phyloP scores from a whole-genome alignment of 2,888 invertebrate species.

The Atrina japonica region DNA sequence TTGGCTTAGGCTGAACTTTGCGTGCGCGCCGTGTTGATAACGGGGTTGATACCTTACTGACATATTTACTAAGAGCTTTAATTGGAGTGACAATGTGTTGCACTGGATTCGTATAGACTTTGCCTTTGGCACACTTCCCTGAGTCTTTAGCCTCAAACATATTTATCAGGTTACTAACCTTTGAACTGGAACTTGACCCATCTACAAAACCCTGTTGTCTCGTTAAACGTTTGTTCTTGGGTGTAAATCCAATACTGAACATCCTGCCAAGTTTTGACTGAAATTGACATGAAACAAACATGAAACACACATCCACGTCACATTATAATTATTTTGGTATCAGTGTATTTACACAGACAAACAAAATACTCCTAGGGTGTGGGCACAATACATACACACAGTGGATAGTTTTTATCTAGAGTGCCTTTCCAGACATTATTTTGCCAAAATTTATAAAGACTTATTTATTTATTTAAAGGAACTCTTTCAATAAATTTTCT shows the following conservation, averaged over 20 bases:
- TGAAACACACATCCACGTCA: background rate
- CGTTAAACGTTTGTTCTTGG: constrained; percentile 47
- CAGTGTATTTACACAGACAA: no score
- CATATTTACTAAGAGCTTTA: constrained; percentile 19
- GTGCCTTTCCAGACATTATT: no score
- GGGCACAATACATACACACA: no score
- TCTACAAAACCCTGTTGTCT: constrained; percentile 64
- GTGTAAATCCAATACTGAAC: constrained; percentile 73
- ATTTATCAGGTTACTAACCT: constrained; percentile 62
- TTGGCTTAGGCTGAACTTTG: background rate
- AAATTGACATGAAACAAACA: constrained; percentile 17
- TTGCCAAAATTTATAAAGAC: no score
- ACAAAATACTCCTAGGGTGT: no score
- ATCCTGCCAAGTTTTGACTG: constrained; percentile 56
- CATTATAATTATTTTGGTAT: background rate
- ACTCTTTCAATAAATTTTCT: no score
- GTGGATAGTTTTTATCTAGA: no score
- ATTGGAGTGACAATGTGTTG: constrained; percentile 24
- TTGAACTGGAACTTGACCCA: constrained; percentile 46
- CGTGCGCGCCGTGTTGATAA: background rate
- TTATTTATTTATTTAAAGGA: no score
- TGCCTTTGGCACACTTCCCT: constrained; percentile 5
- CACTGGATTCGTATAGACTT: constrained; percentile 2
- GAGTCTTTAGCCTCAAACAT: constrained; percentile 45
- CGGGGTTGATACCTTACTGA: constrained; percentile 5